These are phyloP conservation scores for Drosophila ercepeae DNA, from an alignment of 1,140 invertebrate species.

Conservation along the genomic window DNA sequence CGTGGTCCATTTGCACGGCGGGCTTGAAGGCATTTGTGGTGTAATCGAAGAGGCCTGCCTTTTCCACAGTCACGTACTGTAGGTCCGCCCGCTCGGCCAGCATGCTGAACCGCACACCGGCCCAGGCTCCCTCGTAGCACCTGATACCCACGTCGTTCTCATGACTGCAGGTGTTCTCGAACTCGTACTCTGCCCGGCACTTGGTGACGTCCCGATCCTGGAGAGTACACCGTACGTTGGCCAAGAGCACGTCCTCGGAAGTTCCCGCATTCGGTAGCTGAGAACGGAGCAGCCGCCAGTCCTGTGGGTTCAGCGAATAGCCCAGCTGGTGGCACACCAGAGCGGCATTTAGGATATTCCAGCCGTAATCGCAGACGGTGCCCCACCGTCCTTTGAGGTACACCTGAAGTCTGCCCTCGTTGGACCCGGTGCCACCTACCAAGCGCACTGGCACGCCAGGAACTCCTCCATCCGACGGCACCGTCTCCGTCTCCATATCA, in stretches of 20 bases:
- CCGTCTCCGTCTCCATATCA: slow-evolving; percentile 85
- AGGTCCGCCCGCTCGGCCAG: slow-evolving; percentile 93
- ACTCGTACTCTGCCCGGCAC: slow-evolving; percentile 93
- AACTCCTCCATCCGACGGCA: slow-evolving; percentile 85
- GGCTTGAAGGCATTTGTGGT: slow-evolving; percentile 95
- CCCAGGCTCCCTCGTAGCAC: slow-evolving; percentile 96
- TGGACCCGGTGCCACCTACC: slow-evolving; percentile 89
- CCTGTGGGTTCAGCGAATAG: slow-evolving; percentile 94
- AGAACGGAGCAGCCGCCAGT: slow-evolving; percentile 93
- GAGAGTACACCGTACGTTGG: slow-evolving; percentile 95
- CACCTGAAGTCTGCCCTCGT: slow-evolving; percentile 92
- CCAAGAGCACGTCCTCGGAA: slow-evolving; percentile 90
- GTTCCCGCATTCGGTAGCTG: slow-evolving; percentile 92
- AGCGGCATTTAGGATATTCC: slow-evolving; percentile 96
- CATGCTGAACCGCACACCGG: slow-evolving; percentile 94
- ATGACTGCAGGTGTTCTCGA: slow-evolving; percentile 95
- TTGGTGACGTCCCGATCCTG: slow-evolving; percentile 96
- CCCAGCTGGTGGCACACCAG: slow-evolving; percentile 98
- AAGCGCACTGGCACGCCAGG: slow-evolving; percentile 89
- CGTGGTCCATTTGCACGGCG: slow-evolving; percentile 98
- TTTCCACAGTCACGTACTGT: slow-evolving; percentile 95
- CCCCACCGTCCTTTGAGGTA: slow-evolving; percentile 95
- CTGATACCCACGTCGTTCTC: slow-evolving; percentile 94
- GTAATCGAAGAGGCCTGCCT: slow-evolving; percentile 97
- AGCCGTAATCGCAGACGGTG: slow-evolving; percentile 98